Percentiles rank a stretch among this genome's conserved stretches.
These are phyloP conservation scores for Volucella zonaria DNA, from an alignment of 2,888 invertebrate genomes.

Conservation along the genomic window DNA sequence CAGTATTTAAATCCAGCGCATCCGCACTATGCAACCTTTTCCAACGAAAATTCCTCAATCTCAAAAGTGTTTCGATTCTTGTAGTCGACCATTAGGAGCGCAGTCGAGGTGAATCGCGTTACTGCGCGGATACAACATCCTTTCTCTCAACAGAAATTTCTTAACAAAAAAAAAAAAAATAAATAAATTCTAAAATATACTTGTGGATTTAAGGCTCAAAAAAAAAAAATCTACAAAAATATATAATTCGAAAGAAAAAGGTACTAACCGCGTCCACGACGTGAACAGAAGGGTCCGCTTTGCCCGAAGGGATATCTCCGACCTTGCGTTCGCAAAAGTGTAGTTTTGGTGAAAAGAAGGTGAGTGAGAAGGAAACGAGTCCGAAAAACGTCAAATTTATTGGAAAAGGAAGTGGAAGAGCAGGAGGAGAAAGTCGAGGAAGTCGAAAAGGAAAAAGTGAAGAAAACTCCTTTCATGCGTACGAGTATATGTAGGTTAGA, in stretches of 20 bases:
- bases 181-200: not conserved
- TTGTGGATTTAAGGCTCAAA: not conserved
- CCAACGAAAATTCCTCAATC: constrained; percentile 34
- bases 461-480: constrained; percentile 35
- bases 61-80: constrained; percentile 31
- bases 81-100: constrained; percentile 71
- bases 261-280: not conserved
- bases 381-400: not conserved
- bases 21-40: constrained; percentile 42
- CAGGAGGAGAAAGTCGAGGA: constrained; percentile 44
- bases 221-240: constrained; percentile 10
- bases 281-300: not conserved
- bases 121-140: constrained; percentile 46
- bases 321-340: constrained; percentile 9
- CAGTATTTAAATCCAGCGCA: constrained; percentile 49
- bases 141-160: constrained; percentile 13
- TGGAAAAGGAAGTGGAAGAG: constrained; percentile 8
- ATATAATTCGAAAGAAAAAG: not conserved
- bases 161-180: constrained; percentile 15
- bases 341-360: not conserved
- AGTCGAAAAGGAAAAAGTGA: constrained; percentile 19
- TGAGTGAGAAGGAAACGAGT: not conserved
- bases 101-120: constrained; percentile 62
- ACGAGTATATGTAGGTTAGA: constrained; percentile 68
- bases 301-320: not conserved